Evolutionary conservation across 2,888 invertebrate genomes (phyloP).

Genomic region (Eristalis intricaria): DNA sequence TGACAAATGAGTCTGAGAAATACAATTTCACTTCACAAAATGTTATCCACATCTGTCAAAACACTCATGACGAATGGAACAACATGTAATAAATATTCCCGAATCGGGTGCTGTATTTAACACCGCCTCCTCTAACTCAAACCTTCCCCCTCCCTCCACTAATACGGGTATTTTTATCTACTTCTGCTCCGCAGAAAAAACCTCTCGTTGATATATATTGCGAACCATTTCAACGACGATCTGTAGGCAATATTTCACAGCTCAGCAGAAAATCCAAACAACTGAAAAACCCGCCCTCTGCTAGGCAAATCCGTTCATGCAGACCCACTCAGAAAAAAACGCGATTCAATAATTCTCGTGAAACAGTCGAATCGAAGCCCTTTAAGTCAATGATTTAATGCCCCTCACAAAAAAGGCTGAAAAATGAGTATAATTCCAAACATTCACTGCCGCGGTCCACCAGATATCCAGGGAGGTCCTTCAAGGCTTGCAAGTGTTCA

Average conservation of each 20-base stretch:
- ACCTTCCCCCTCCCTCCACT: neutral
- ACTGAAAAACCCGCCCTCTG: neutral
- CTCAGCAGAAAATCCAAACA: neutral
- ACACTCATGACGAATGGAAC: neutral
- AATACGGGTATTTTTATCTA: neutral
- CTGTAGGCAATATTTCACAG: neutral
- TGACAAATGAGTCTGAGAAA: neutral
- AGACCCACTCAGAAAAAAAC: neutral
- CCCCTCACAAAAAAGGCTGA: constrained; percentile 20
- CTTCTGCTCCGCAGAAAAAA: neutral
- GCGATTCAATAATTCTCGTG: constrained; percentile 50
- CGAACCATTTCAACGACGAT: neutral
- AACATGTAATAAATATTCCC: neutral
- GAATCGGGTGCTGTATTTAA: neutral
- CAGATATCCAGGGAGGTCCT: neutral
- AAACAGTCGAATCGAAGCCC: constrained; percentile 49
- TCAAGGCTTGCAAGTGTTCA: neutral
- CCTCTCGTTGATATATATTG: neutral
- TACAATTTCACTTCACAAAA: neutral
- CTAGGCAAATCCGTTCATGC: neutral
- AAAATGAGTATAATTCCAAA: constrained; percentile 62
- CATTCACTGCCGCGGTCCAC: constrained; percentile 17
- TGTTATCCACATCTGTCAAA: neutral
- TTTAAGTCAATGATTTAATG: constrained; percentile 70
- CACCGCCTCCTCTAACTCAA: neutral